Base-by-base conservation (phyloP, 2,113 vertebrate species). In the Fregetta grallaria region DNA sequence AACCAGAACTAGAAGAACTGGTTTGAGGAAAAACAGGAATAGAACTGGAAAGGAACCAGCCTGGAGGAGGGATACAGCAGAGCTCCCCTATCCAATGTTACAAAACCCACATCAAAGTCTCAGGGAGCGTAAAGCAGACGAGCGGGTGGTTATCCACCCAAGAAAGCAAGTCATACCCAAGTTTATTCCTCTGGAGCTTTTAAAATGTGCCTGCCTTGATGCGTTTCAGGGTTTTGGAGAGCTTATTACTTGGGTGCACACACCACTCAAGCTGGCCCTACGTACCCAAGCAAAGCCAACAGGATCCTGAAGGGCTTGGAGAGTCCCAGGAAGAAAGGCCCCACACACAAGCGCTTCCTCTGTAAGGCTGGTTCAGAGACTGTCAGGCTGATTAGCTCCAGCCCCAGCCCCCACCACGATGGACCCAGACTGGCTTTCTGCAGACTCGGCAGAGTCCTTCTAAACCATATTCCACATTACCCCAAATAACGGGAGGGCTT, bases 281-380 rank as follows among this genome's bases (percentile, higher is more conserved):
- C 0, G 32, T 16, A 30, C 40, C 62, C 45, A 6, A 36, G 38
- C 5, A 7, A 58, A 65, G 68, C 58, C 38, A 56, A 47, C 11
- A 38, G 36, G 11, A 50, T 42, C 40, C 45, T 21, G 19, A 34
- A 53, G 13, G 50, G 34, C 49, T 84, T 27, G 8, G 9, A 62
- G 8, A 42, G 42, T 6, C 70, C 20, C 19, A 9, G 19, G 26
- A 14, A 7, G 13, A 38, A 62, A 52, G 34, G 26, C n/a, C 44
- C 32, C 67, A 42, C 18, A 29, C 36, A 32, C 55, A 50, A 50
- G 13, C 3, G 21, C 36, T 58, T n/a, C 27, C 18, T 50, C 36
- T 7, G 8, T 32, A 45, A 40, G 30, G 71, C 26, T 3, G 2
- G 16, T 26, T 27, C 45, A 8, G 7, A 6, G 3, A 56, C 0